Evolutionary conservation across 2,797 vertebrate genomes (phyloP).

Genomic region (Channa striata): DNA sequence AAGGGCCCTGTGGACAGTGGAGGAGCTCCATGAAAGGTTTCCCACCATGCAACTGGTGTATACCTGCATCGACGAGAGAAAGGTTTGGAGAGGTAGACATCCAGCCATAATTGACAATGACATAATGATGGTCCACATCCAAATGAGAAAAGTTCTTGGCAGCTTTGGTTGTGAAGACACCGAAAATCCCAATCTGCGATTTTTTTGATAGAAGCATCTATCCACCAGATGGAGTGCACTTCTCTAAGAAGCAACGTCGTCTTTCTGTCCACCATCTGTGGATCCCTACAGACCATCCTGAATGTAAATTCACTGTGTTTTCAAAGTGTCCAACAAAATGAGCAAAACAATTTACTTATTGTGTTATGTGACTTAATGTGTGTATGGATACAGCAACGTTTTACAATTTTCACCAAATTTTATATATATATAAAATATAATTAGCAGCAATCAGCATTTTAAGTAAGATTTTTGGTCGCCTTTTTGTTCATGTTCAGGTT

Average conservation of each 20-base stretch:
- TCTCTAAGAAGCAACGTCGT: background rate
- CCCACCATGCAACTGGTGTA: background rate
- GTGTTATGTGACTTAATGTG: too few relatives aligned
- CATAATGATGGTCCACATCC: background rate
- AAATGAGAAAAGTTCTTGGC: background rate
- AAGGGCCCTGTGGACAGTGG: too few relatives aligned
- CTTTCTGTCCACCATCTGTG: background rate
- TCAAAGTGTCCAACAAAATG: too few relatives aligned
- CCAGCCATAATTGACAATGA: background rate
- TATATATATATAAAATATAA: too few relatives aligned
- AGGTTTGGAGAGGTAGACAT: background rate
- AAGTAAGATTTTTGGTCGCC: too few relatives aligned
- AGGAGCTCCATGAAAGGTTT: background rate
- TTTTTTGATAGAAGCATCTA: background rate
- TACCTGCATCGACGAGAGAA: conserved; percentile 6
- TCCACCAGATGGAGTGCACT: background rate
- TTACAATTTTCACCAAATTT: too few relatives aligned
- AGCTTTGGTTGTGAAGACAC: background rate
- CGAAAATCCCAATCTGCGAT: background rate
- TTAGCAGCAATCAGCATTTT: too few relatives aligned
- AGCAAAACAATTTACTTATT: too few relatives aligned
- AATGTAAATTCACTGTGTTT: too few relatives aligned
- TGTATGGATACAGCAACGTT: too few relatives aligned
- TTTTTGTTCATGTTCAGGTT: too few relatives aligned
- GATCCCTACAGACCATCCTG: background rate